A percentile compares a stretch with the other conserved stretches of the same genome.
Conservation (phyloP, 1,140 invertebrate species). For the Papilio glaucus region DNA sequence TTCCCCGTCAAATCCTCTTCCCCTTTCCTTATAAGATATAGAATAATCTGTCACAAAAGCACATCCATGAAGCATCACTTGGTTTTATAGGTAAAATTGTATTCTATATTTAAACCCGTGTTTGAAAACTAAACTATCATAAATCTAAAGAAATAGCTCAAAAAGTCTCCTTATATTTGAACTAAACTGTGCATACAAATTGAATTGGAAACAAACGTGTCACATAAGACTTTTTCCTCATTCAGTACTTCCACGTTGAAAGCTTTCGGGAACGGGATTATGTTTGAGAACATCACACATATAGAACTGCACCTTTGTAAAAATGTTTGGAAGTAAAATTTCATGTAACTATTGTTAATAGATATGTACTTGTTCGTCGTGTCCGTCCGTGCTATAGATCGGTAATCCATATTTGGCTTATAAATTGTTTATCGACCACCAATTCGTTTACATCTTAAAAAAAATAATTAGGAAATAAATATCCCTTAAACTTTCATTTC, state of each 20-base stretch:
- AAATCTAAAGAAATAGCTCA: conserved; percentile 7
- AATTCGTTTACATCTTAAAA: no score
- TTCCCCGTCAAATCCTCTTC: no score
- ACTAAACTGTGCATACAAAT: conserved; percentile 7
- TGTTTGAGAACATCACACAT: conserved; percentile 7
- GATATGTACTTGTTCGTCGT: no score
- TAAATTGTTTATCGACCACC: no score
- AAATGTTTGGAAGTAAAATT: background rate
- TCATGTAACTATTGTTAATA: no score
- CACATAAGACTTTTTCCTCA: conserved; percentile 21
- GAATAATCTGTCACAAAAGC: no score
- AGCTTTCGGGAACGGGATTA: conserved; percentile 15
- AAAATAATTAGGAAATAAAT: no score
- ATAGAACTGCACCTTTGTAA: background rate
- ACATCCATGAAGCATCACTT: no score
- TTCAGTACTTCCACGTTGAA: conserved; percentile 13
- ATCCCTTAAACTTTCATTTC: no score
- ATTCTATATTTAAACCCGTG: background rate
- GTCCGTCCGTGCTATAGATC: no score
- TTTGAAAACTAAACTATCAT: background rate
- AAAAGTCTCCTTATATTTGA: background rate
- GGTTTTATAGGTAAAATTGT: no score
- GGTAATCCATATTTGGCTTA: background rate
- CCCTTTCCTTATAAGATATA: no score
- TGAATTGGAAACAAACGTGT: conserved; percentile 19